Percentiles rank a stretch among this genome's conserved stretches.
phyloP scores from a whole-genome alignment of 2,113 vertebrate genomes.

The Macaca mulatta region DNA sequence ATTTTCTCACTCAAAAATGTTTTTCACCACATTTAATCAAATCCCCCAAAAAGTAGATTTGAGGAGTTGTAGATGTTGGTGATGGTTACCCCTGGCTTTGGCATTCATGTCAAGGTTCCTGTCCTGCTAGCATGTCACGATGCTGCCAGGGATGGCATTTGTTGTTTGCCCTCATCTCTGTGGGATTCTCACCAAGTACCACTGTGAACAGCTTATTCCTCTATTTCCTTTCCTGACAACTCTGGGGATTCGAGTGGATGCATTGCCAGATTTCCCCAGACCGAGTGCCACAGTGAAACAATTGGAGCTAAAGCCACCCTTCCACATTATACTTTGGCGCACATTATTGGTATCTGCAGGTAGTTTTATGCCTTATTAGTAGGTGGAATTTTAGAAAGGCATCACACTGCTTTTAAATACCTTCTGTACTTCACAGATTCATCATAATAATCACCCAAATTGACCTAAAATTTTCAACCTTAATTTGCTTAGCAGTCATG shows the following conservation, averaged over 20 bases:
- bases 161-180: neutral
- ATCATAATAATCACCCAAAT: slow-evolving; percentile 41
- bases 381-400: slow-evolving; percentile 52
- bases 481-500: slow-evolving; percentile 57
- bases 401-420: slow-evolving; percentile 51
- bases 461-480: slow-evolving; percentile 66
- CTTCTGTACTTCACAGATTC: slow-evolving; percentile 52
- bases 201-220: slow-evolving; percentile 31
- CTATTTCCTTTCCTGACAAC: slow-evolving; percentile 47
- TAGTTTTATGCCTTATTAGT: slow-evolving; percentile 54
- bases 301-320: neutral
- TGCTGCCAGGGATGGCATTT: slow-evolving; percentile 16
- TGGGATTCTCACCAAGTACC: neutral
- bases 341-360: neutral
- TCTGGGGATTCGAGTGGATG: neutral
- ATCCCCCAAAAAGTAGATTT: neutral
- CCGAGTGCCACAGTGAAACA: slow-evolving; percentile 20
- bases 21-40: slow-evolving; percentile 3
- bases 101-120: neutral
- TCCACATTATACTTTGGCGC: slow-evolving; percentile 22
- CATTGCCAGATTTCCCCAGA: neutral
- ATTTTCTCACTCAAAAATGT: slow-evolving; percentile 36
- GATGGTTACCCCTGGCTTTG: neutral
- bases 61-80: neutral
- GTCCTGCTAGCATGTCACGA: neutral